These are phyloP conservation scores for Sthenelais limicola DNA, from an alignment of 2,888 invertebrate genomes.

Conservation along the genomic window DNA sequence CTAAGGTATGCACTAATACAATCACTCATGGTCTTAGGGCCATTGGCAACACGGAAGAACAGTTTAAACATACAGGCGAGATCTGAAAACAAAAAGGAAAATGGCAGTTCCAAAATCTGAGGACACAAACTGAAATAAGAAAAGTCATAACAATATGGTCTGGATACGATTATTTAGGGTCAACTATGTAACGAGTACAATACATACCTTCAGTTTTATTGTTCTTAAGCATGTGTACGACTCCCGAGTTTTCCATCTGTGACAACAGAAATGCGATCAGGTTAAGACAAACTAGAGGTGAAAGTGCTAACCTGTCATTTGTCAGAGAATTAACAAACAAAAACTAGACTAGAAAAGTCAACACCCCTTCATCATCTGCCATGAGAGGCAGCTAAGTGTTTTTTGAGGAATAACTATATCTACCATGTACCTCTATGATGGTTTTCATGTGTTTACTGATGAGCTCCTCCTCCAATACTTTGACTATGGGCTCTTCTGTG, in stretches of 20 bases:
- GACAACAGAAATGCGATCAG: constrained; percentile 54
- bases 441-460: constrained; percentile 99
- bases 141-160: too few relatives aligned
- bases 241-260: constrained; percentile 99
- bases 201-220: constrained; percentile 86
- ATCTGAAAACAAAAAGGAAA: constrained; percentile 75
- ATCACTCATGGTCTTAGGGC: constrained; percentile 95
- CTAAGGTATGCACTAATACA: constrained; percentile 92
- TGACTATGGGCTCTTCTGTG: constrained; percentile 95
- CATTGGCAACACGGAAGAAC: constrained; percentile 91
- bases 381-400: neutral
- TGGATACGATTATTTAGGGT: too few relatives aligned
- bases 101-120: too few relatives aligned
- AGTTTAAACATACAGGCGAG: constrained; percentile 98
- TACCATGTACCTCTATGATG: constrained; percentile 79
- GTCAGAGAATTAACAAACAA: too few relatives aligned
- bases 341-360: too few relatives aligned
- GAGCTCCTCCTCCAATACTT: constrained; percentile 97
- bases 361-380: too few relatives aligned
- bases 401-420: neutral
- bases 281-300: too few relatives aligned
- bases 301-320: too few relatives aligned
- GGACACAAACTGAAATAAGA: too few relatives aligned
- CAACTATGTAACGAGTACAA: too few relatives aligned
- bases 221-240: constrained; percentile 98